Percentiles rank a stretch among this genome's conserved stretches.
Conservation (phyloP, 2,888 invertebrate genomes). For the Drosophila acutilabella region DNA sequence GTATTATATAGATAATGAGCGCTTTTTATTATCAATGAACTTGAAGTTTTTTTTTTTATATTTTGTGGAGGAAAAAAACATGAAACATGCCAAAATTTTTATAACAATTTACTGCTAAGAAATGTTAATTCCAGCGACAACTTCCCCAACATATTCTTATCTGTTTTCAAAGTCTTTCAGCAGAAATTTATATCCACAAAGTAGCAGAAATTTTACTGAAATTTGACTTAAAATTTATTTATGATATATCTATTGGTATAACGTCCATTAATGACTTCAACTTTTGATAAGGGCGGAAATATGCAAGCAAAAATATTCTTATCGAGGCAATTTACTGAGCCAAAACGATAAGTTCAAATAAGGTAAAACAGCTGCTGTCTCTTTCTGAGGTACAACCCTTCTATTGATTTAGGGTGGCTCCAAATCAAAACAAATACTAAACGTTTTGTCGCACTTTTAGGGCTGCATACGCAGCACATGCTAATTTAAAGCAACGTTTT, state of each 20-base stretch:
- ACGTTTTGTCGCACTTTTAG: slow-evolving; percentile 45
- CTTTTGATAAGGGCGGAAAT: slow-evolving; percentile 47
- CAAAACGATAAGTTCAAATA: not conserved
- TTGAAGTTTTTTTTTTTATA: no score
- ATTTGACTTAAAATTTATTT: not conserved
- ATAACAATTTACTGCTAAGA: no score
- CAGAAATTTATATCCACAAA: not conserved
- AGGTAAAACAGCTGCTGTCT: slow-evolving; percentile 10
- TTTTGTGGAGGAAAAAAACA: no score
- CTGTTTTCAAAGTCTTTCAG: not conserved
- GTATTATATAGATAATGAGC: not conserved
- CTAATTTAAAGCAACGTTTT: slow-evolving; percentile 28
- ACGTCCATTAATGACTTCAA: slow-evolving; percentile 44
- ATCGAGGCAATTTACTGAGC: slow-evolving; percentile 35
- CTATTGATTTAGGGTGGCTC: slow-evolving; percentile 50
- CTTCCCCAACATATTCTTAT: not conserved
- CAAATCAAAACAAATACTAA: slow-evolving; percentile 66
- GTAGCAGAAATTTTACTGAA: no score
- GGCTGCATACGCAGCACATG: slow-evolving; percentile 30
- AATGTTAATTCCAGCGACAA: not conserved
- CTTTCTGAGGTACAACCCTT: slow-evolving; percentile 16
- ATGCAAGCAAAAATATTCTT: slow-evolving; percentile 33
- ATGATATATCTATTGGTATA: slow-evolving; percentile 1
- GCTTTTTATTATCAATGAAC: not conserved
- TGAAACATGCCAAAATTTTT: no score